Conservation (phyloP, 2,797 vertebrate genomes). For the Thaleichthys pacificus region DNA sequence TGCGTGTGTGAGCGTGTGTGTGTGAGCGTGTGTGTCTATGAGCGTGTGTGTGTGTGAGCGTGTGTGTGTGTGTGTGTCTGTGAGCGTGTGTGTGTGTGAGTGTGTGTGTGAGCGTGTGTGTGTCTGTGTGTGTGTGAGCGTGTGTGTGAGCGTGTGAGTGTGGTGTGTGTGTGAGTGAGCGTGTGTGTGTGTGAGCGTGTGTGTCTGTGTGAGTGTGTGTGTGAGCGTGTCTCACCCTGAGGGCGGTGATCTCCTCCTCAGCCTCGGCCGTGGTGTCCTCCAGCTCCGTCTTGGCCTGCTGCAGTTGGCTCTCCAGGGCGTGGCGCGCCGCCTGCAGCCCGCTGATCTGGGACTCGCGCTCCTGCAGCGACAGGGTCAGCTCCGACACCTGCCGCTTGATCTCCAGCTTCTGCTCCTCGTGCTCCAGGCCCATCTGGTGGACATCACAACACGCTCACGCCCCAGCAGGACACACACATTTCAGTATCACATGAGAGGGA, state of each 20-base stretch:
- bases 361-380: conserved; percentile 89
- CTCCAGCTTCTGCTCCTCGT: conserved; percentile 93
- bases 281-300: conserved; percentile 91
- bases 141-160: no score
- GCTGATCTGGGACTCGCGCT: conserved; percentile 90
- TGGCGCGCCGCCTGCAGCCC: conserved; percentile 87
- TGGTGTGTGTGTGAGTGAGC: no score
- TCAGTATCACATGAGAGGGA: no score
- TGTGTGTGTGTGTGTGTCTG: no score
- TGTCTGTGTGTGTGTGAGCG: no score
- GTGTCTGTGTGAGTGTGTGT: conserved; percentile 45
- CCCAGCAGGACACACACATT: background rate
- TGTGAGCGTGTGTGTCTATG: no score
- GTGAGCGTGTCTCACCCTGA: conserved; percentile 84
- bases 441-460: background rate
- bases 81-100: no score
- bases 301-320: conserved; percentile 89
- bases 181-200: no score
- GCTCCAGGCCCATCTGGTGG: conserved; percentile 87
- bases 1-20: no score
- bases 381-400: conserved; percentile 92
- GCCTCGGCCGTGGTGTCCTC: conserved; percentile 94
- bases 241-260: conserved; percentile 92
- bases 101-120: no score
- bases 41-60: no score